Evolutionary conservation across 2,888 invertebrate species (phyloP), one percentile per base, ranked within the genome.

Genomic region (Halictus ligatus): DNA sequence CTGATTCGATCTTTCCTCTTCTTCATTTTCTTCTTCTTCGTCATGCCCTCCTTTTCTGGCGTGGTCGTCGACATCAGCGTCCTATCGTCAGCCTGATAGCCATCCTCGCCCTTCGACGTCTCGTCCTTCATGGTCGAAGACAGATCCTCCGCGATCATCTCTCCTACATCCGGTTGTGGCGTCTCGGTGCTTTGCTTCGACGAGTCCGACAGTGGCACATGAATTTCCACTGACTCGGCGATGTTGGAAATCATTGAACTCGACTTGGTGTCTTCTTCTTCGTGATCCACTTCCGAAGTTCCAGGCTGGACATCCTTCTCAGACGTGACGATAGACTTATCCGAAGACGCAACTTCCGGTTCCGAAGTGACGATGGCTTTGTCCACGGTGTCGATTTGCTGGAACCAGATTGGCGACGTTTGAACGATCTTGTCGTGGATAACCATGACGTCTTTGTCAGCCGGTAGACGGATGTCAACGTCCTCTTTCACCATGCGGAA

Each of bases 71-170:
- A 25, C 60, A 97, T 96, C 40, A 96, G 95, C 1, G 97, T 96
- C 86, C 97, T 95, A 88, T 97, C 96, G 92, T 97, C 98, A 15
- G 97, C 96, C 93, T 98, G 97, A 92, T 98, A 98, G n/a, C 97
- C 97, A 93, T 96, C 96, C 73, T 96, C 95, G 60, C 94, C 92
- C 64, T 94, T 94, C 76, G 95, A 95, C 79, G 96, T 96, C 80
- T 96, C 96, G 46, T 94, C 93, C 54, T 92, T 91, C 46, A 88
- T 85, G 0, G 92, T 79, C 1, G 75, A 25, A 0, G 77, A 75
- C 10, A 77, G 5, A 6, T 64, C 77, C 5, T 85, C 88, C 1
- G 90, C 89, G 0, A 91, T 84, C 12, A 94, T 88, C 72, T 93
- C 92, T 25, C 90, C 89, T 25, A 95, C 88, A 75, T 95, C 95